Evolutionary conservation across 35 echinoderm and acorn worm species (phyloP), one percentile per base, ranked within the genome.

Genomic region (Apostichopus parvimensis): DNA sequence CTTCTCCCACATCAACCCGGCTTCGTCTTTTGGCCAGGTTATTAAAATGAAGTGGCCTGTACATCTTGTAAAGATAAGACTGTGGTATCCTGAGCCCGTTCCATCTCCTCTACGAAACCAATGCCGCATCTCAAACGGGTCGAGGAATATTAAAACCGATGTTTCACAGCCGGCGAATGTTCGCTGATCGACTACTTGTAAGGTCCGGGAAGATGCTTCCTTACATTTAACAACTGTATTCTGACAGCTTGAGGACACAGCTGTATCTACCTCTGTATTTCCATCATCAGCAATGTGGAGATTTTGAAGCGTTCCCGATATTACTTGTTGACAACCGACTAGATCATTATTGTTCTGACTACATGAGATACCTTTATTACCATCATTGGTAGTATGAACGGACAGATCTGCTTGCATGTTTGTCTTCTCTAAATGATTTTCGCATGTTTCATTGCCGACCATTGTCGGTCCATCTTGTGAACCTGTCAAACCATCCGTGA

Each of bases 21-120:
- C 57, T 60, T 87, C 85, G 25, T 87, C 58, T 66, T 87, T 65
- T 64, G 85, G 57, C 85, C 85, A 87, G 8, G 85, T 87, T 14
- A 87, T 53, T 53, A 87, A 62, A 7, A 87, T 87, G 68, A 87
- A 87, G 22, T 87, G 85, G 52, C 85, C 85, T 26, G 85, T 87
- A 0, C 85, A 87, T 64, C 85, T n/a, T 15, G 85, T 87, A n/a
- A 87, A 87, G 85, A 87, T 87, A 15, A 87, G 85, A 22, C 85
- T 87, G 65, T 87, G 85, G 15, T 87, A 87, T 60, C 85, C 85
- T 8, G 85, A 87, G 6, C 85, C 85, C 21, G 11, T 87, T 60
- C 85, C 85, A 25, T 87, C 58, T 66, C 85, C 85, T 25, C 85
- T 57, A 8, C 57, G 56, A 52, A 87, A 87, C 85, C 85, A 87